Conservation (phyloP, 1,140 invertebrate genomes). For the Colletes latitarsis region DNA sequence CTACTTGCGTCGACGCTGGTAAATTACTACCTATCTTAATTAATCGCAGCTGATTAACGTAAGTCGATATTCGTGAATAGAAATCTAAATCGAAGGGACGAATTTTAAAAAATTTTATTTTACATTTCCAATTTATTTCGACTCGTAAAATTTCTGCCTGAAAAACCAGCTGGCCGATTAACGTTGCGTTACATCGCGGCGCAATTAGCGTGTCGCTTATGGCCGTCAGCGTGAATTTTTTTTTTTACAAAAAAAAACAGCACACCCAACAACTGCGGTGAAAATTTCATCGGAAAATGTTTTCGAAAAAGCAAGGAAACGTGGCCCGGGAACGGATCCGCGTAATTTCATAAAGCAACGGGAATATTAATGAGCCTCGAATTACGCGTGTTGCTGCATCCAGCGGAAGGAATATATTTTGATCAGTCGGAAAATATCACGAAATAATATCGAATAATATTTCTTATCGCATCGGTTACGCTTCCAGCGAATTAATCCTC, state of each 20-base stretch:
- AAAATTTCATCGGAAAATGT: not conserved
- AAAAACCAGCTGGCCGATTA: not conserved
- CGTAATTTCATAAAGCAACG: not conserved
- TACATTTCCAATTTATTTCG: too few species aligned
- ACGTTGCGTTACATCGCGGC: not conserved
- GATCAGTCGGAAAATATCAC: not conserved
- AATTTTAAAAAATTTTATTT: too few species aligned
- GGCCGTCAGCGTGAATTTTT: not conserved
- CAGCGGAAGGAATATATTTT: not conserved
- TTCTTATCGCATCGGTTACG: not conserved
- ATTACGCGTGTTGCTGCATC: not conserved
- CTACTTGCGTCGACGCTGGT: too few species aligned
- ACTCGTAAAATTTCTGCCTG: too few species aligned
- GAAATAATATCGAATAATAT: not conserved
- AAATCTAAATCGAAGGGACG: too few species aligned
- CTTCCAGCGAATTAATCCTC: not conserved
- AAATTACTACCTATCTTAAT: too few species aligned
- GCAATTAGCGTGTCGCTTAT: not conserved
- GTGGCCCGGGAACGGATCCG: not conserved
- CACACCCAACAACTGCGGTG: not conserved
- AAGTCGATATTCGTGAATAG: too few species aligned
- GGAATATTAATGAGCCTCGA: conserved; percentile 25
- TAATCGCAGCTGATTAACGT: too few species aligned
- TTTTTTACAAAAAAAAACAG: not conserved
- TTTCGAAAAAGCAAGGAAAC: not conserved